A percentile compares a stretch with the other conserved stretches of the same genome.
These are phyloP conservation scores for Meloidogyne chitwoodi DNA, from an alignment of 1,140 invertebrate species.

Conservation along the genomic window DNA sequence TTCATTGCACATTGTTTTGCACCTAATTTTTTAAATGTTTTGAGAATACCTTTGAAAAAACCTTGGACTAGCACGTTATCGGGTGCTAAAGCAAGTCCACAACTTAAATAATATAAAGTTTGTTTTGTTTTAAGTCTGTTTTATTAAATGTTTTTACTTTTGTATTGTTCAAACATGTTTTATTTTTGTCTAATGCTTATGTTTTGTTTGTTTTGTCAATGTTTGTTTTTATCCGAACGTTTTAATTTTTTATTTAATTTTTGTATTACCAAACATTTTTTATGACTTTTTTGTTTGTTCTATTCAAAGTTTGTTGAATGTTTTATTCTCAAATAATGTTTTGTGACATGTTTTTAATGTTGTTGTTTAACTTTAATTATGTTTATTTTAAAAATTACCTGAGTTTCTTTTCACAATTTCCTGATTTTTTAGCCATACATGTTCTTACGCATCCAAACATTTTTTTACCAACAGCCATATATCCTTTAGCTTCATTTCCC, in stretches of 20 bases:
- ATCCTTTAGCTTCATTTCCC: slow-evolving; percentile 32
- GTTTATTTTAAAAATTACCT: slow-evolving; percentile 10
- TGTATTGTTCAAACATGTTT: too few species aligned
- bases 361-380: too few species aligned
- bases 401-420: slow-evolving; percentile 44
- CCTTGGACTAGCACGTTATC: slow-evolving; percentile 37
- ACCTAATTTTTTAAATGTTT: too few species aligned
- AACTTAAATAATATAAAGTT: background rate
- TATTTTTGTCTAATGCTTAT: too few species aligned
- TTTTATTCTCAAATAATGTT: background rate
- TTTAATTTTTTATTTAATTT: too few species aligned
- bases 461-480: slow-evolving; percentile 38
- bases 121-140: background rate
- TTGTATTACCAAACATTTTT: too few species aligned
- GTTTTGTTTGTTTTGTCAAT: too few species aligned
- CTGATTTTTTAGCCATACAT: slow-evolving; percentile 37
- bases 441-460: slow-evolving; percentile 28
- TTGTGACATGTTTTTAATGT: background rate
- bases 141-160: background rate
- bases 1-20: slow-evolving; percentile 7
- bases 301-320: background rate
- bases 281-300: too few species aligned
- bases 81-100: slow-evolving; percentile 28
- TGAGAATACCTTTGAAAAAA: too few species aligned
- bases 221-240: too few species aligned